Evolutionary conservation across 2,113 vertebrate genomes (phyloP).

Genomic region (Microcebus griseorufus): DNA sequence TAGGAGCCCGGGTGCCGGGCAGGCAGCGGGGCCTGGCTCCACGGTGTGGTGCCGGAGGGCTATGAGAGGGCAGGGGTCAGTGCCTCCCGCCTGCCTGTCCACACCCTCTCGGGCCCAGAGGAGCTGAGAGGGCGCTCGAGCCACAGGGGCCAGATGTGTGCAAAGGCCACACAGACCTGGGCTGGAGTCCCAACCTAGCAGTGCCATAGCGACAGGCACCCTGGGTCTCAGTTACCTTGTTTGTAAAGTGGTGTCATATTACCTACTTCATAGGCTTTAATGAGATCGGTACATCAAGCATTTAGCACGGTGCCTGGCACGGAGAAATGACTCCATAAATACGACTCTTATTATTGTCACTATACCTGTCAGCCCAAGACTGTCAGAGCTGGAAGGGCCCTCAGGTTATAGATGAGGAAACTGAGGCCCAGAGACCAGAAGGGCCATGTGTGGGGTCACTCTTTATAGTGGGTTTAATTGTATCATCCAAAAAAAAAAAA

Average conservation of each 20-base stretch:
- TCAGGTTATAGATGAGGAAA: neutral
- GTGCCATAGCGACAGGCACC: neutral
- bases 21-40: neutral
- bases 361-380: neutral
- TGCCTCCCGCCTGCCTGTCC: neutral
- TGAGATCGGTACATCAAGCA: rapidly evolving
- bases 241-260: neutral
- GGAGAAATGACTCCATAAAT: neutral
- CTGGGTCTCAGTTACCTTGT: neutral
- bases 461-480: rapidly evolving
- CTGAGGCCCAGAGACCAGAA: neutral
- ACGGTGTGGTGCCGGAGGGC: neutral
- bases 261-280: neutral
- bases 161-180: neutral
- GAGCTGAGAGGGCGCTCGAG: neutral
- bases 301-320: neutral
- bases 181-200: too few relatives aligned
- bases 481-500: neutral
- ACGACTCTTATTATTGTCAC: neutral
- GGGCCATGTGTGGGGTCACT: neutral
- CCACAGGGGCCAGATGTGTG: neutral
- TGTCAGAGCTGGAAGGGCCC: neutral
- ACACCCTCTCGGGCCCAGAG: neutral
- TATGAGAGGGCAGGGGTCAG: neutral
- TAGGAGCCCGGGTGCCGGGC: constrained; percentile 31